Evolutionary conservation across 2,888 invertebrate species (phyloP).

Genomic region (Apeira syringaria): DNA sequence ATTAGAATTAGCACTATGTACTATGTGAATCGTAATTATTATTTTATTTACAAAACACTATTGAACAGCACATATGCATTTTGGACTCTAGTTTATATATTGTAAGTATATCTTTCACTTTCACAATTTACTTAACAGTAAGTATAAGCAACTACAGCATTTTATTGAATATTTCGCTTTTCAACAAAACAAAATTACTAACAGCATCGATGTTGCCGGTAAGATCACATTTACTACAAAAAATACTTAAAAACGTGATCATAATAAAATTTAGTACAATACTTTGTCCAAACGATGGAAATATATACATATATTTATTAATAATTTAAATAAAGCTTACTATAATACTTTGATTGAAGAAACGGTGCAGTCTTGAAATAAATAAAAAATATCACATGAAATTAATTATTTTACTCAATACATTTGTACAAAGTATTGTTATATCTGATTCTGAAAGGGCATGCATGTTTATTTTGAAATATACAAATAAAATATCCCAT

Average conservation of each 20-base stretch:
- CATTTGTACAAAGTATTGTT: slow-evolving; percentile 52
- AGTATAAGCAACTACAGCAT: slow-evolving; percentile 28
- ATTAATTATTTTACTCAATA: slow-evolving; percentile 29
- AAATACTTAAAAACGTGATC: slow-evolving; percentile 30
- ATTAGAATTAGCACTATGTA: slow-evolving; percentile 38
- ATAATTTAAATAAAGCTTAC: slow-evolving; percentile 36
- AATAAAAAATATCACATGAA: slow-evolving; percentile 46
- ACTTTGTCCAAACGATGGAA: slow-evolving; percentile 53
- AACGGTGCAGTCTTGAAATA: slow-evolving; percentile 43
- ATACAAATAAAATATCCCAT: too few species aligned
- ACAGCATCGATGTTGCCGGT: slow-evolving; percentile 42
- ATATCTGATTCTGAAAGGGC: slow-evolving; percentile 16
- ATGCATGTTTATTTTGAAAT: slow-evolving; percentile 11
- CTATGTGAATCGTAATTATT: slow-evolving; percentile 39
- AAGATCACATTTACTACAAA: slow-evolving; percentile 39
- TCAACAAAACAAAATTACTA: slow-evolving; percentile 33
- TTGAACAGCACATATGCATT: slow-evolving; percentile 32
- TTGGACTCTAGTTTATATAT: slow-evolving; percentile 19
- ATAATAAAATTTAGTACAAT: slow-evolving; percentile 42
- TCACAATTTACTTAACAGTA: slow-evolving; percentile 27
- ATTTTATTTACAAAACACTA: slow-evolving; percentile 44
- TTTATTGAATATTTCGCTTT: slow-evolving; percentile 19
- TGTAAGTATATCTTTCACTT: slow-evolving; percentile 15
- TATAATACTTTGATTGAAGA: slow-evolving; percentile 48
- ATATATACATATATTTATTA: slow-evolving; percentile 21